phyloP scores from a whole-genome alignment of 2,888 invertebrate genomes.

The Melolontha melolontha region DNA sequence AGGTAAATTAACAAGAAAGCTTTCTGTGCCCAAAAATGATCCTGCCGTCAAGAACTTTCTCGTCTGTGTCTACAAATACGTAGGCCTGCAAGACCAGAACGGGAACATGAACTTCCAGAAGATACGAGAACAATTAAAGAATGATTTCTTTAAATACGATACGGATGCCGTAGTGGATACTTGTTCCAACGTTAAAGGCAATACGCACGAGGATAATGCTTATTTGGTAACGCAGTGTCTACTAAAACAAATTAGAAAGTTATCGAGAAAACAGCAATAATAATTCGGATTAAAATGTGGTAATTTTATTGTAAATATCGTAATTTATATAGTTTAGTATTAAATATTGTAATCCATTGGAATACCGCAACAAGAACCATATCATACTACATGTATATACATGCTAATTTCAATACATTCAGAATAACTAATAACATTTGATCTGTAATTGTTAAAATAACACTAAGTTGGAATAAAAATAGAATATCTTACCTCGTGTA shows the following conservation, averaged over 20 bases:
- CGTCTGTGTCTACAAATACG: constrained; percentile 38
- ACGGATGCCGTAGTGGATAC: constrained; percentile 28
- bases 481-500: no score
- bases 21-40: constrained; percentile 38
- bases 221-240: constrained; percentile 34
- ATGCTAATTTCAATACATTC: no score
- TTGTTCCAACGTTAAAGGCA: constrained; percentile 31
- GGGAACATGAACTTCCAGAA: constrained; percentile 38
- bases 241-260: constrained; percentile 33
- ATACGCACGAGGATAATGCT: constrained; percentile 40
- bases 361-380: no score
- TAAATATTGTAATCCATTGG: background rate
- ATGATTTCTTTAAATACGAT: constrained; percentile 34
- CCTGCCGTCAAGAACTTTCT: constrained; percentile 31
- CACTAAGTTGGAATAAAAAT: no score
- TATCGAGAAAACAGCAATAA: constrained; percentile 32
- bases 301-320: constrained; percentile 11
- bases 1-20: constrained; percentile 31
- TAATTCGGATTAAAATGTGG: constrained; percentile 5
- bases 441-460: no score
- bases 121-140: constrained; percentile 37
- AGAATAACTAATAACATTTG: no score
- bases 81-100: constrained; percentile 32
- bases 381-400: no score
- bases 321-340: constrained; percentile 30